Conservation (phyloP, 2,797 vertebrate species). For the Crocidura indochinensis region DNA sequence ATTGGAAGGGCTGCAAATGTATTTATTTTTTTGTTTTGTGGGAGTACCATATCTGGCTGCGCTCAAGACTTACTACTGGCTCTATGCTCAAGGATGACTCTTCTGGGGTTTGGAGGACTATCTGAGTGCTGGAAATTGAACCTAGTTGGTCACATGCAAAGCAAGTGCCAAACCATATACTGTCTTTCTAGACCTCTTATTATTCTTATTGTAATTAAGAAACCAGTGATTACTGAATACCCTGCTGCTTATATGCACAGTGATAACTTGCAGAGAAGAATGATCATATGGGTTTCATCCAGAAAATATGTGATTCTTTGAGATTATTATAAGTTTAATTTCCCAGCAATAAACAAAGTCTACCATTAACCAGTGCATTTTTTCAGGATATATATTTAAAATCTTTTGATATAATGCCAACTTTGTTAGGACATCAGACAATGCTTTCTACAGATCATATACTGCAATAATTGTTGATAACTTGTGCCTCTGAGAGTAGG, state of each 20-base stretch:
- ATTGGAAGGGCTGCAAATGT: neutral
- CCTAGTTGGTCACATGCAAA: neutral
- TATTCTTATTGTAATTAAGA: constrained; percentile 47
- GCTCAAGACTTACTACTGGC: neutral
- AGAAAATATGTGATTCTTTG: neutral
- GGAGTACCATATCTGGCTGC: neutral
- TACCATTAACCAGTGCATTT: neutral
- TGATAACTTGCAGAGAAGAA: constrained; percentile 7
- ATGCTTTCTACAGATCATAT: neutral
- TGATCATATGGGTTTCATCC: constrained; percentile 8
- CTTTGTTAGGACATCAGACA: constrained; percentile 27
- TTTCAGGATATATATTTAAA: constrained; percentile 46
- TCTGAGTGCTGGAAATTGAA: neutral
- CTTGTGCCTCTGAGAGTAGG: neutral
- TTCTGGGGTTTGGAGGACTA: neutral
- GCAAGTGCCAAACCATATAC: too few relatives aligned
- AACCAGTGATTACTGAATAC: constrained; percentile 26
- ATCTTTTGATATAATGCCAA: neutral
- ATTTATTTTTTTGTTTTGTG: too few relatives aligned
- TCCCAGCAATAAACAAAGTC: too few relatives aligned
- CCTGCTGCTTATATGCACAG: neutral
- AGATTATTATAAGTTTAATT: neutral
- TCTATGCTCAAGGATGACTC: neutral
- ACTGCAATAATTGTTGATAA: neutral
- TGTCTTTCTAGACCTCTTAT: neutral